Base-by-base conservation (phyloP, 2,888 invertebrate species). In the Xestia xanthographa region DNA sequence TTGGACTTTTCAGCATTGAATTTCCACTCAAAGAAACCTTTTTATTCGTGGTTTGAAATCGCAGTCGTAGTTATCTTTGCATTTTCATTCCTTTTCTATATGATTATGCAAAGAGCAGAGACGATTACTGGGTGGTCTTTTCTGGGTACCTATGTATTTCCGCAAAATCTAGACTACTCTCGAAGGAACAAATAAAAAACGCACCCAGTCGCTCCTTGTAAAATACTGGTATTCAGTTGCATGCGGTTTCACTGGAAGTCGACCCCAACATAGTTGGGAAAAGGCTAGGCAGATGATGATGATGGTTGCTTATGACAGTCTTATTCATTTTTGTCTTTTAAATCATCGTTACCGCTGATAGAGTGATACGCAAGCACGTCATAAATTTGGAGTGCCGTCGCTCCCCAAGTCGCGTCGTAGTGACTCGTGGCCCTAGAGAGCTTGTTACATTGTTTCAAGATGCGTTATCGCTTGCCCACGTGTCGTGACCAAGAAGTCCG, bases 11-110 rank as follows among this genome's bases (percentile, higher is more conserved):
- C 12, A 26, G 4, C 29, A 48, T 9, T 38, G n/a, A 58, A n/a
- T 48, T 74, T 60, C 5, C 26, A 48, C 17, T 29, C 11, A 22
- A n/a, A 56, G 43, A 22, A 45, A 20, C n/a, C 75, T 77, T 77
- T 56, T 66, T 41, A 76, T 63, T 14, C n/a, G 38, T 66, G 38
- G 45, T 41, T 41, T n/a, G 3, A 67, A 76, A 41, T 41, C 17
- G 58, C 75, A n/a, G 41, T 48, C 58, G 38, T n/a, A 29, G 45
- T 38, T 34, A 22, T 71, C 9, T n/a, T 45, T 17, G 26, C n/a
- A 26, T 5, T 26, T 48, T 48, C 38, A 72, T 60, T 50, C 41
- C 41, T 29, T 29, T 75, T 41, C 45, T 41, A 48, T 41, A 63
- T 12, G 48, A 58, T 26, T 43, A 60, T 78, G 17, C 69, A 43